Percentiles rank a stretch among this genome's conserved stretches.
phyloP scores from a whole-genome alignment of 2,113 vertebrate species.

The Trogon melanurus region DNA sequence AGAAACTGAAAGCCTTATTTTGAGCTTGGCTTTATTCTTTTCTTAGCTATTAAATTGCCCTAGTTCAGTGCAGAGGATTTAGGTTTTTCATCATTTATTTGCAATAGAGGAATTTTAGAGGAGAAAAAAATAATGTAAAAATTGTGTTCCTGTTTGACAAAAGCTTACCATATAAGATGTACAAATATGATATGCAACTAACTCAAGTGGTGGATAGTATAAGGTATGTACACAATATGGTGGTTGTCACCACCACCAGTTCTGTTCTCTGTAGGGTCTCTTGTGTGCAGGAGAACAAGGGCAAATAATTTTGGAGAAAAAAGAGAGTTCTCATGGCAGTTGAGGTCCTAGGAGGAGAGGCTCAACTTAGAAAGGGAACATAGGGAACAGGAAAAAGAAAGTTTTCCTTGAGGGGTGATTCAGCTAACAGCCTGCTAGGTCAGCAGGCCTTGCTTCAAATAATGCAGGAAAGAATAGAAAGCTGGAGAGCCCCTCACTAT shows the following conservation, averaged over 20 bases:
- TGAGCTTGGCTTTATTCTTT: not conserved
- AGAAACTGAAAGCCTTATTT: not conserved
- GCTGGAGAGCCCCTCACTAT: not conserved
- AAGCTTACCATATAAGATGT: not conserved
- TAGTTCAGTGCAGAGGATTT: not conserved
- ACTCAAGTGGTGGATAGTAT: not conserved
- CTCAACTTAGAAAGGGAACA: not conserved
- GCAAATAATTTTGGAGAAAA: not conserved
- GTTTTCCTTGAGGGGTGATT: not conserved
- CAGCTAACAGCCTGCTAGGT: not conserved
- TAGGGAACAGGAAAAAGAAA: not conserved
- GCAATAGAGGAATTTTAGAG: not conserved
- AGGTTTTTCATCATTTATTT: not conserved
- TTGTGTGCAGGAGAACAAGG: not conserved
- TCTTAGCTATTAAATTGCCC: not conserved
- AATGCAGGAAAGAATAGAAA: not conserved
- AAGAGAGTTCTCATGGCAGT: not conserved
- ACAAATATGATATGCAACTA: not conserved
- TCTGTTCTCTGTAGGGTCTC: not conserved
- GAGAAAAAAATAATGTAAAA: not conserved
- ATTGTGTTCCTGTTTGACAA: not conserved
- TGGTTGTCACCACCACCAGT: not conserved
- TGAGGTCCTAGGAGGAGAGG: not conserved
- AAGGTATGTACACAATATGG: not conserved
- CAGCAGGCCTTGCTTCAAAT: not conserved